A percentile compares a stretch with the other conserved stretches of the same genome.
Evolutionary conservation across 2,113 vertebrate species (phyloP).

Genomic region (Clarias magur): DNA sequence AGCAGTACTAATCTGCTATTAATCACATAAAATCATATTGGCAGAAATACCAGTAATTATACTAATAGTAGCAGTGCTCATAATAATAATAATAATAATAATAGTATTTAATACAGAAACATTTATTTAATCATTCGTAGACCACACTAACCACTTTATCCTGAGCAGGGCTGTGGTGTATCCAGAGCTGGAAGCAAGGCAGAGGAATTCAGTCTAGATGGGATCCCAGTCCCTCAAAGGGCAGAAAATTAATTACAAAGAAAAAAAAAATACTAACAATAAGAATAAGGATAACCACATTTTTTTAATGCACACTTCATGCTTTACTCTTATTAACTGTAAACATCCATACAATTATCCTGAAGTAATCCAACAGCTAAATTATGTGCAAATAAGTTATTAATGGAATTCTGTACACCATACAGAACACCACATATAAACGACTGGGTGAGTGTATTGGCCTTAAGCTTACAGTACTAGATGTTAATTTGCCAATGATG

Average conservation of each 20-base stretch:
- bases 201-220: background rate
- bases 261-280: background rate
- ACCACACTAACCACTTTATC: background rate
- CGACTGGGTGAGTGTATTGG: background rate
- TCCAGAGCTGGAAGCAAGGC: background rate
- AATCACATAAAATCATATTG: background rate
- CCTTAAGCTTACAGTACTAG: background rate
- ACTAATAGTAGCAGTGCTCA: background rate
- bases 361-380: constrained; percentile 2
- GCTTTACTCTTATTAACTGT: constrained; percentile 1
- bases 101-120: background rate
- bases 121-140: background rate
- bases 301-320: constrained; percentile 2
- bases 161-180: too few species aligned
- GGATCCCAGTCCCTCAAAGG: background rate
- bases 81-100: background rate
- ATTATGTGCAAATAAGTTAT: background rate
- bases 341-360: background rate
- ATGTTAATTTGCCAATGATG: background rate
- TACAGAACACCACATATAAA: background rate
- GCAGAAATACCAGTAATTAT: background rate
- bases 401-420: background rate
- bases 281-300: background rate
- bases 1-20: background rate
- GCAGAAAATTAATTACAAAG: background rate